Percentiles rank a stretch among this genome's conserved stretches.
Conservation (phyloP, 2,888 invertebrate genomes). For the Drosophila ustulata region DNA sequence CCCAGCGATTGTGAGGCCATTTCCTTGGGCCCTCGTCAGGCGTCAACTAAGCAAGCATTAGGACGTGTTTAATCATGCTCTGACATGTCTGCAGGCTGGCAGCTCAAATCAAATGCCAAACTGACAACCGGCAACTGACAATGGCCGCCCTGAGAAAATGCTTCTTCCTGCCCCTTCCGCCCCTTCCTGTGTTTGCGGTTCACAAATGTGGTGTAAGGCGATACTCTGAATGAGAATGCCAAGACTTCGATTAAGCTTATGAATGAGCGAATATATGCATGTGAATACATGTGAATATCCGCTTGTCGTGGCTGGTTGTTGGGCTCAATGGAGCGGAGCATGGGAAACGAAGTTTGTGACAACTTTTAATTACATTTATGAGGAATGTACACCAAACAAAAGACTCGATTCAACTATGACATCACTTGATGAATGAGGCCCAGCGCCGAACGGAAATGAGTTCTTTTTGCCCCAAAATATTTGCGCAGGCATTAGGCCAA, state of each 20-base stretch:
- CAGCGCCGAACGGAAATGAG: constrained; percentile 71
- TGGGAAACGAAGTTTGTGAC: constrained; percentile 62
- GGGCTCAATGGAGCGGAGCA: constrained; percentile 51
- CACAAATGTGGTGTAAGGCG: constrained; percentile 37
- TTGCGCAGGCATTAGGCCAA: constrained; percentile 49
- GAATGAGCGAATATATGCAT: constrained; percentile 9
- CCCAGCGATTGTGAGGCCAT: constrained; percentile 54
- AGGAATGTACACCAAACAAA: constrained; percentile 32
- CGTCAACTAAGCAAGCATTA: constrained; percentile 52
- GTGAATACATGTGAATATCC: constrained; percentile 38
- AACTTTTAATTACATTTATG: constrained; percentile 74
- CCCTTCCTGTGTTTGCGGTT: no score
- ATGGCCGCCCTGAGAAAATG: constrained; percentile 39
- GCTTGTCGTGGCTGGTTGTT: constrained; percentile 1
- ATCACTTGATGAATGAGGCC: constrained; percentile 63
- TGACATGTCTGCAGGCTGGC: constrained; percentile 33
- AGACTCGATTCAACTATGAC: constrained; percentile 32
- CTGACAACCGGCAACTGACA: constrained; percentile 1
- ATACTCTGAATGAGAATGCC: constrained; percentile 32
- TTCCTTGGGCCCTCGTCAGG: constrained; percentile 51
- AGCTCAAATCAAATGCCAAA: constrained; percentile 36
- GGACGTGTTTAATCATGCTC: constrained; percentile 64
- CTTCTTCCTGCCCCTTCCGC: background rate
- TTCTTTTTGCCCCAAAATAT: constrained; percentile 34
- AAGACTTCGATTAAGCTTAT: constrained; percentile 20